Percentiles rank a stretch among this genome's conserved stretches.
Conservation (phyloP, 2,888 invertebrate genomes). For the Diplolepis rosae region DNA sequence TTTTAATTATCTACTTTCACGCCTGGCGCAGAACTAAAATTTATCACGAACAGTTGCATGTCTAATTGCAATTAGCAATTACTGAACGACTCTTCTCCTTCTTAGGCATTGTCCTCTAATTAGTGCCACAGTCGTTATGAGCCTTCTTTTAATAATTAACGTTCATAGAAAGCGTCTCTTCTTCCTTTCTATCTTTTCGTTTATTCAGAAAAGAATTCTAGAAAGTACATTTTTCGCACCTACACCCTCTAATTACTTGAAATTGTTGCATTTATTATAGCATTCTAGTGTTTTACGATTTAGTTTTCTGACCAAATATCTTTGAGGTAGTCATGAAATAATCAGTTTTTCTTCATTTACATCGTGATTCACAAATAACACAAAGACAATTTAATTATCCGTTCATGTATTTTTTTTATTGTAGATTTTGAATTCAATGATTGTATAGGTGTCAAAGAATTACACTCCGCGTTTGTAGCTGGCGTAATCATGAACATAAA, state of each 20-base stretch:
- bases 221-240: not conserved
- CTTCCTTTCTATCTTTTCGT: not conserved
- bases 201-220: not conserved
- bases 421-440: too few relatives aligned
- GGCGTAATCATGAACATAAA: slow-evolving; percentile 36
- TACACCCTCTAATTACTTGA: too few relatives aligned
- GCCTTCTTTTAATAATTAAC: slow-evolving; percentile 53
- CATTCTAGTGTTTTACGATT: too few relatives aligned
- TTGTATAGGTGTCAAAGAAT: not conserved
- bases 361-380: too few relatives aligned
- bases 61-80: slow-evolving; percentile 27
- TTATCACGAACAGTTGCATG: not conserved
- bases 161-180: slow-evolving; percentile 12
- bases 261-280: too few relatives aligned
- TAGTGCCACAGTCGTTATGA: slow-evolving; percentile 46
- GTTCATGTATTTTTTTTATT: too few relatives aligned
- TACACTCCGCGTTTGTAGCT: slow-evolving; percentile 33
- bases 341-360: too few relatives aligned
- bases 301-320: too few relatives aligned
- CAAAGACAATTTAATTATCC: too few relatives aligned
- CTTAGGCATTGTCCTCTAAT: slow-evolving; percentile 45
- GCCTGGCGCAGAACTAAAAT: slow-evolving; percentile 6
- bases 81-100: slow-evolving; percentile 12
- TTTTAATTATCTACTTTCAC: slow-evolving; percentile 27
- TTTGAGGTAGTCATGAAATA: too few relatives aligned